These are phyloP conservation scores for Ligdia adustata DNA, from an alignment of 2,888 invertebrate genomes.

Conservation along the genomic window DNA sequence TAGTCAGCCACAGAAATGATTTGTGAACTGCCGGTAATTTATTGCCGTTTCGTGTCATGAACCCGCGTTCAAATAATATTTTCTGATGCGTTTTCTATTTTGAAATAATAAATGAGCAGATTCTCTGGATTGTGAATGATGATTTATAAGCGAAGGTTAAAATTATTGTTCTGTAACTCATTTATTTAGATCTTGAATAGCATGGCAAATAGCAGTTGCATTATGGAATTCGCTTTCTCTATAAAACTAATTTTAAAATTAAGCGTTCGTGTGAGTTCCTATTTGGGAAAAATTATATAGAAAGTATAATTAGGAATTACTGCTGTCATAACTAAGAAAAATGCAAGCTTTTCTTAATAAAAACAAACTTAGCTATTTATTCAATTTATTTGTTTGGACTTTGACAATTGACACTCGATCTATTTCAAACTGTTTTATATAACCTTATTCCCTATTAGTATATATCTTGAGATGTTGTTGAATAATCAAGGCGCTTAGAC, in stretches of 20 bases:
- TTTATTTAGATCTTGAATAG: slow-evolving; percentile 7
- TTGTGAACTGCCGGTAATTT: slow-evolving; percentile 48
- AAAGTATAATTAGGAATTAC: no score
- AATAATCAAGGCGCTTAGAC: no score
- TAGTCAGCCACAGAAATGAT: slow-evolving; percentile 47
- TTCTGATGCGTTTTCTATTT: slow-evolving; percentile 40
- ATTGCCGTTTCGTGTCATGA: slow-evolving; percentile 44
- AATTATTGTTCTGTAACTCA: slow-evolving; percentile 8
- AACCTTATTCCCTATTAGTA: no score
- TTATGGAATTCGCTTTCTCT: slow-evolving; percentile 6
- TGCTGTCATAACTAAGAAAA: no score
- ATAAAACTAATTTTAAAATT: background rate
- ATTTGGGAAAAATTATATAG: no score
- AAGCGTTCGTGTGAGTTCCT: no score
- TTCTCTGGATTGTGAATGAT: slow-evolving; percentile 22
- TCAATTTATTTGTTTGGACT: no score
- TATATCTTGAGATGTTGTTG: no score
- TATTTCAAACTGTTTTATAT: no score
- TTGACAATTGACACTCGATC: no score
- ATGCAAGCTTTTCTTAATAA: no score
- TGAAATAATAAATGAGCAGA: slow-evolving; percentile 23
- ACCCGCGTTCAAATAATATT: slow-evolving; percentile 38
- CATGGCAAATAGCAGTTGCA: background rate
- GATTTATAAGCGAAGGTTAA: slow-evolving; percentile 16
- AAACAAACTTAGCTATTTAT: no score